These are phyloP conservation scores for Tetragonula carbonaria DNA, from an alignment of 2,888 invertebrate species.

Conservation along the genomic window DNA sequence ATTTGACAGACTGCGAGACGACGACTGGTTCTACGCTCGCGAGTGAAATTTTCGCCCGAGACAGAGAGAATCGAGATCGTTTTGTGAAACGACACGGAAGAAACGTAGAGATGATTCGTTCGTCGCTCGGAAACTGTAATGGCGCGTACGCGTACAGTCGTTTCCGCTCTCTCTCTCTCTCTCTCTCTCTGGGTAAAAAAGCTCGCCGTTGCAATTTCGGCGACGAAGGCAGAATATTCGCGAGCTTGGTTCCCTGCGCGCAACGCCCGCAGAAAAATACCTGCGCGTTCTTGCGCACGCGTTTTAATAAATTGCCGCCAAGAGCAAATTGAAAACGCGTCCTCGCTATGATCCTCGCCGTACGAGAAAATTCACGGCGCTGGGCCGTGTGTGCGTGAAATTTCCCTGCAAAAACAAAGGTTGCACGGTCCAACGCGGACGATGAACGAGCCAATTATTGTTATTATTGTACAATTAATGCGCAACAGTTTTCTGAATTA, in stretches of 20 bases:
- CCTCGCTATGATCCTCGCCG: not conserved
- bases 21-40: not conserved
- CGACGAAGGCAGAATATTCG: slow-evolving; percentile 67
- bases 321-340: not conserved
- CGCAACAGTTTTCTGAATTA: not conserved
- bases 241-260: slow-evolving; percentile 44
- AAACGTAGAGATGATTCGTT: too few relatives aligned
- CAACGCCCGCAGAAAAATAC: slow-evolving; percentile 41
- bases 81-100: too few relatives aligned
- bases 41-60: not conserved
- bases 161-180: slow-evolving; percentile 3
- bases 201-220: slow-evolving; percentile 59
- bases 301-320: slow-evolving; percentile 19
- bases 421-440: too few relatives aligned
- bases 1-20: not conserved
- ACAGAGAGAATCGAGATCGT: not conserved
- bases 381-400: too few relatives aligned
- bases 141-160: slow-evolving; percentile 4
- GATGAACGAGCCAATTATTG: not conserved
- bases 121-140: too few relatives aligned
- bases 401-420: not conserved
- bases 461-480: not conserved
- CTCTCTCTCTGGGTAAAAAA: not conserved
- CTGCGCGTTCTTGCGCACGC: not conserved
- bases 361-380: not conserved